phyloP scores from a whole-genome alignment of 1,140 invertebrate genomes.

The Andrena cerasifolii region DNA sequence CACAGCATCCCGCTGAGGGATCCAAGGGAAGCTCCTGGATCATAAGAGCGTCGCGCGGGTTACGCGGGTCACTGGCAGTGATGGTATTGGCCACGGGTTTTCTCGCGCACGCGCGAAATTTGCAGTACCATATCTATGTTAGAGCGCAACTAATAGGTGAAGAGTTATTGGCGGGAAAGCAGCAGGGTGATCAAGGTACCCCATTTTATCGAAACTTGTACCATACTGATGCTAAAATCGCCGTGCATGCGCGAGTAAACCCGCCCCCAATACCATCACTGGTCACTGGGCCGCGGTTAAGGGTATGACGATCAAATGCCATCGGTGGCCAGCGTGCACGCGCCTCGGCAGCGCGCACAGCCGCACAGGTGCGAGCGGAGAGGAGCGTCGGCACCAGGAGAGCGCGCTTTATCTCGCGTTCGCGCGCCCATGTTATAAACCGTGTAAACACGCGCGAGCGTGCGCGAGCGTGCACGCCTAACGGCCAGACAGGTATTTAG shows the following conservation, averaged over 20 bases:
- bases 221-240: too few relatives aligned
- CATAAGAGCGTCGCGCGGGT: conserved; percentile 67
- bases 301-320: conserved; percentile 59
- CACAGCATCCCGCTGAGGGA: conserved; percentile 41
- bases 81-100: too few relatives aligned
- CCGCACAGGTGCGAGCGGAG: conserved; percentile 24
- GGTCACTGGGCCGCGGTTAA: conserved; percentile 75
- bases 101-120: too few relatives aligned
- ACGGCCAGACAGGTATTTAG: conserved; percentile 62
- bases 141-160: too few relatives aligned
- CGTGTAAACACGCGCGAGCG: conserved; percentile 42
- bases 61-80: conserved; percentile 79
- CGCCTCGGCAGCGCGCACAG: neutral
- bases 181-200: too few relatives aligned
- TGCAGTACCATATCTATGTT: too few relatives aligned
- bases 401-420: conserved; percentile 60
- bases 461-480: conserved; percentile 40
- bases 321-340: conserved; percentile 35
- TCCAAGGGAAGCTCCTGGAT: conserved; percentile 58
- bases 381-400: conserved; percentile 39
- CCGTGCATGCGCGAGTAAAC: too few relatives aligned
- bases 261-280: too few relatives aligned
- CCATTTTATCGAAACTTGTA: too few relatives aligned
- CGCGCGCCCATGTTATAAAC: conserved; percentile 26
- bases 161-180: too few relatives aligned